These are phyloP conservation scores for Isaurus tuberculatus DNA, from an alignment of 92 coral and sea anemone species.

Conservation along the genomic window DNA sequence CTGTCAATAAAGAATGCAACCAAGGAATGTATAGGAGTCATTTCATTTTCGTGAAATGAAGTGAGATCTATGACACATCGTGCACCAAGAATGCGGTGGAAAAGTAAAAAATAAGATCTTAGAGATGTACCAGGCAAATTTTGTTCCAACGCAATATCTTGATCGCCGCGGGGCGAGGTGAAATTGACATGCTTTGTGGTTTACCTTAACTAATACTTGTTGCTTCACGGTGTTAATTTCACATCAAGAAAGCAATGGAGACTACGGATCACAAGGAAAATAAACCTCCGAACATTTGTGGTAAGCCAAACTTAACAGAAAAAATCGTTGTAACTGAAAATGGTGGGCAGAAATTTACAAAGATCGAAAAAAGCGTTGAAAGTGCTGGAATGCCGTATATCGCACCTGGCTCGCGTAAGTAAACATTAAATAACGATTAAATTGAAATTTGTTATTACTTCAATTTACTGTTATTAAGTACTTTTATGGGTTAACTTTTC, in stretches of 20 bases:
- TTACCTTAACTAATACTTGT: background rate
- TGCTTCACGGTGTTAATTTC: slow-evolving; percentile 6
- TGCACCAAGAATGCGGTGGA: background rate
- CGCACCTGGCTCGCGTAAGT: slow-evolving; percentile 29
- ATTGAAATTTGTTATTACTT: background rate
- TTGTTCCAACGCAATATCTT: background rate
- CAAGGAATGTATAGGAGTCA: background rate
- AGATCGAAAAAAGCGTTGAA: background rate
- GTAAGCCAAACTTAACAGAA: background rate
- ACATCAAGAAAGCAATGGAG: background rate
- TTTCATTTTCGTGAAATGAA: background rate
- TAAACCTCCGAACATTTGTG: slow-evolving; percentile 10
- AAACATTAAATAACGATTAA: background rate
- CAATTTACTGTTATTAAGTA: no score
- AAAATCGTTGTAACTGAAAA: background rate
- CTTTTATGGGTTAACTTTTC: no score
- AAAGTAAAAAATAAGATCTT: background rate
- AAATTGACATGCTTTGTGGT: background rate
- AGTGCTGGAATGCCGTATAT: slow-evolving; percentile 8
- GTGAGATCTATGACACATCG: background rate
- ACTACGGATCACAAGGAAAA: slow-evolving; percentile 27
- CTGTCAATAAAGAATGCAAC: slow-evolving; percentile 19
- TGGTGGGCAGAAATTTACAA: background rate
- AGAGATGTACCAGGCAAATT: background rate
- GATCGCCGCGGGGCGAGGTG: background rate